Evolutionary conservation across 2,113 vertebrate genomes (phyloP).

Genomic region (Colistium nudipinnis): DNA sequence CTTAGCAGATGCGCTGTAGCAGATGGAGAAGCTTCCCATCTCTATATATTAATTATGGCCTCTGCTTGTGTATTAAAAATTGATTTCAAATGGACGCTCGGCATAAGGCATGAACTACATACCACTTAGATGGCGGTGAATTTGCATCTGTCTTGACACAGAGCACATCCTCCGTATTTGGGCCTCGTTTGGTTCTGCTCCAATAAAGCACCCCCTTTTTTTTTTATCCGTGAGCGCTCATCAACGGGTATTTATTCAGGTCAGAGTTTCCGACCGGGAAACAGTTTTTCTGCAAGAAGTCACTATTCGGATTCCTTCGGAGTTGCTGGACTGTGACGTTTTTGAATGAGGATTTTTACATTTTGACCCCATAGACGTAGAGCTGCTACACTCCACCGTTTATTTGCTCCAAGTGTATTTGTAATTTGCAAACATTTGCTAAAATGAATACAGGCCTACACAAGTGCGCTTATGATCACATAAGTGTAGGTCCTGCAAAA

Average conservation of each 20-base stretch:
- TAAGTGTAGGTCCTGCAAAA: no score
- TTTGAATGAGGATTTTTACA: conserved; percentile 3
- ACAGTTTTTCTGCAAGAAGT: background rate
- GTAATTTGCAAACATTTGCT: no score
- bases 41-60: conserved; percentile 60
- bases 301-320: background rate
- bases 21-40: conserved; percentile 39
- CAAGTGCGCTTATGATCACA: no score
- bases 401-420: background rate
- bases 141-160: conserved; percentile 33
- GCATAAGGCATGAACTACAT: conserved; percentile 7
- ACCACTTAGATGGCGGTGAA: conserved; percentile 19
- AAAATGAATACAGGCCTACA: no score
- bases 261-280: background rate
- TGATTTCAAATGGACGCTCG: conserved; percentile 28
- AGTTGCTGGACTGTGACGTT: background rate
- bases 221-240: background rate
- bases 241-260: background rate
- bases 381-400: background rate
- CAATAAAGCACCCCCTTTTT: background rate
- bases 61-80: conserved; percentile 44
- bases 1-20: conserved; percentile 36
- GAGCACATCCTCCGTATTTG: conserved; percentile 3
- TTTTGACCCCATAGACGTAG: background rate
- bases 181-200: conserved; percentile 18